Evolutionary conservation across 1,140 invertebrate genomes (phyloP).

Genomic region (Drosophila athabasca): DNA sequence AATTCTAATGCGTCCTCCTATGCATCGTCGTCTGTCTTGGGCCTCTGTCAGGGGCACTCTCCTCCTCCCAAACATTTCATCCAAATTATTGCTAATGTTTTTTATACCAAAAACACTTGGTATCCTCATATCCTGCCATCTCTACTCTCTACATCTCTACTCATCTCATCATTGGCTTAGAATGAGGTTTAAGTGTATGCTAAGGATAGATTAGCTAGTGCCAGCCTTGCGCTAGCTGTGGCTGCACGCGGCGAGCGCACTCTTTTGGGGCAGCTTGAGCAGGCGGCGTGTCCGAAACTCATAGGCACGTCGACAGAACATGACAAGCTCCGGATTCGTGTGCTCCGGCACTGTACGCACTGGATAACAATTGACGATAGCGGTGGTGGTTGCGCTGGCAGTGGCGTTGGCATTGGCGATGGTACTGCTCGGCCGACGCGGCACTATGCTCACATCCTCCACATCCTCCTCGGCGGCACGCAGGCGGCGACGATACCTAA

Average conservation of each 20-base stretch:
- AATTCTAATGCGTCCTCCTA: background rate
- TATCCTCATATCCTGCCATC: background rate
- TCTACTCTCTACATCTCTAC: background rate
- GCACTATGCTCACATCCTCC: slow-evolving; percentile 76
- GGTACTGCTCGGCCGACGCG: slow-evolving; percentile 30
- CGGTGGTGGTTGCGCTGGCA: slow-evolving; percentile 21
- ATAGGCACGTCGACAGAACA: slow-evolving; percentile 97
- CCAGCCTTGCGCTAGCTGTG: slow-evolving; percentile 42
- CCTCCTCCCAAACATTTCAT: background rate
- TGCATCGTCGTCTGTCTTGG: background rate
- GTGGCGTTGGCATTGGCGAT: no score
- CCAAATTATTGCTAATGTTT: slow-evolving; percentile 48
- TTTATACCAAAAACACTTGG: background rate
- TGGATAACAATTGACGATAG: slow-evolving; percentile 64
- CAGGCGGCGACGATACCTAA: slow-evolving; percentile 85
- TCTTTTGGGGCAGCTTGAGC: slow-evolving; percentile 87
- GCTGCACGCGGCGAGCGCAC: slow-evolving; percentile 41
- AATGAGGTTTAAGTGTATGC: no score
- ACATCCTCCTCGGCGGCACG: slow-evolving; percentile 85
- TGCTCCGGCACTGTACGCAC: slow-evolving; percentile 87
- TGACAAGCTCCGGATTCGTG: slow-evolving; percentile 93
- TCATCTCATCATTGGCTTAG: background rate
- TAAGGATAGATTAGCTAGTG: no score
- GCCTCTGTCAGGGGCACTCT: slow-evolving; percentile 25
- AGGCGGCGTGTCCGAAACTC: slow-evolving; percentile 95